Conservation (phyloP, 2,113 vertebrate genomes). For the Eidolon helvum region DNA sequence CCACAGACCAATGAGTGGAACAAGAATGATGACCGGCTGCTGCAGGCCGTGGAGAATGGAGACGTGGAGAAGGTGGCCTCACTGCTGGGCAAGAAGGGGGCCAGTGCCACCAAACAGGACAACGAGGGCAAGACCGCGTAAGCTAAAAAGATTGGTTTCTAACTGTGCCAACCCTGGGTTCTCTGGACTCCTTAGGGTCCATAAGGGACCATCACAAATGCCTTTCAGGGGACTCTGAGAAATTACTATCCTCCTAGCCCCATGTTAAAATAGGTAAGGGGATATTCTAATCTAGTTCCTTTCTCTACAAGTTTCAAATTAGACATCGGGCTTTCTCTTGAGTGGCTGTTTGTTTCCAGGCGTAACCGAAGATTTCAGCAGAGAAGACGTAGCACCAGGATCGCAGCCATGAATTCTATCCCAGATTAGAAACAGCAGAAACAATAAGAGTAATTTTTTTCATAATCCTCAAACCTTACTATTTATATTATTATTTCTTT, state of each 20-base stretch:
- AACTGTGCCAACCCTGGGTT: neutral
- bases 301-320: neutral
- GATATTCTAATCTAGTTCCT: neutral
- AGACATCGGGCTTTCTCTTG: neutral
- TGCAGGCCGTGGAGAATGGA: conserved; percentile 96
- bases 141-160: conserved; percentile 77
- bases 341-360: neutral
- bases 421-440: neutral
- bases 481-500: neutral
- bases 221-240: neutral
- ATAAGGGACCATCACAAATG: neutral
- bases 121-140: conserved; percentile 97
- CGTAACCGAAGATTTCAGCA: neutral
- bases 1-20: conserved; percentile 95
- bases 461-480: neutral
- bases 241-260: neutral
- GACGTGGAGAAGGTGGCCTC: conserved; percentile 94
- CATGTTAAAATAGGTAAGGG: neutral
- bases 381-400: neutral
- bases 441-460: neutral
- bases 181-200: neutral
- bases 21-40: conserved; percentile 96
- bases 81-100: conserved; percentile 94
- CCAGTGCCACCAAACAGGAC: conserved; percentile 93
- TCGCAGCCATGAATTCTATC: neutral